Base-by-base conservation (phyloP, 2,888 invertebrate genomes). In the Drosophila lacicola region DNA sequence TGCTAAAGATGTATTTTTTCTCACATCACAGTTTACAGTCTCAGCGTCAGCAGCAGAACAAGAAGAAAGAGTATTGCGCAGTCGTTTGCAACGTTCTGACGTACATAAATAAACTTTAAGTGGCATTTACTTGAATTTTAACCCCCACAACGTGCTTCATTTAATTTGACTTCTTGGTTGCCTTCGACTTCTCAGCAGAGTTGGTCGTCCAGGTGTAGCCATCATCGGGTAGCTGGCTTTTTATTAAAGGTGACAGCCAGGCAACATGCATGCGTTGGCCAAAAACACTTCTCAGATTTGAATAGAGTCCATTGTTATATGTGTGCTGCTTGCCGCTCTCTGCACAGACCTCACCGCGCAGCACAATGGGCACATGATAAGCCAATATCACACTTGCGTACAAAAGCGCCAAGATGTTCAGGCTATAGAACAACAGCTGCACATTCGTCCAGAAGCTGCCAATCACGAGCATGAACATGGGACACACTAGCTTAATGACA, bases 241-340 rank as follows among this genome's bases (percentile, higher is more conserved):
- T 81, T 36, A 97, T 92, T 90, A 96, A 95, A 4, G 98, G 98
- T 61, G 95, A 95, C 45, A 98, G 84, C 96, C 96, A 97, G 29
- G 95, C 94, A 37, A 96, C 90, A 84, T 95, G 95, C 97, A 98
- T 98, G 57, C 94, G 94, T 17, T 94, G 91, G 5, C 98, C 98
- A 90, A 98, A 95, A 3, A 96, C 95, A 82, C 95, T 94, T 65
- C 93, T 93, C 14, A 98, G 72, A 93, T 98, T 98, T 51, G 92
- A 90, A 78, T 93, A 94, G 93, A 94, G 94, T 5, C 97, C 97
- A 56, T 94, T 93, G 92, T 97, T 93, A 91, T 97, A 97, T 0
- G 42, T 34, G 39, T 73, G 68, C 33, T 67, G n/a, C 54, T 95
- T 77, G 2, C 63, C 74, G 8, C 45, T 95, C 54, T 91, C 92